Evolutionary conservation across 2,113 vertebrate genomes (phyloP), one percentile per base, ranked within the genome.

Genomic region (Lepus americanus): DNA sequence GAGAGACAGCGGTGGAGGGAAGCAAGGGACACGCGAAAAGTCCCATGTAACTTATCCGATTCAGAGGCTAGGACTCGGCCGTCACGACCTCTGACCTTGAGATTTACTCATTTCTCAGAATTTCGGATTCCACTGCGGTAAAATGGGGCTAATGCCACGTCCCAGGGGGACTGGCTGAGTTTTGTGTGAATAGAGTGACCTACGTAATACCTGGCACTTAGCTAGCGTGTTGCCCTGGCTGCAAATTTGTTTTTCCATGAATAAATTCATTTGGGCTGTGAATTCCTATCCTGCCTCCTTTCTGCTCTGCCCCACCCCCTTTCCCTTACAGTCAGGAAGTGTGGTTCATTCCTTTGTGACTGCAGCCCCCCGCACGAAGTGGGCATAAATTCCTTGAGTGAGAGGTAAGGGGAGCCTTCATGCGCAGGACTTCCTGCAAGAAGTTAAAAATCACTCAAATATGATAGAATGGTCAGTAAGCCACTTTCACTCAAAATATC

Each of bases 81-180:
- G 13, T 90, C 51, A 7, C 22, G 69, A 59, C 33, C 51, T 79
- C 89, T 92, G 70, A 86, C 70, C 87, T 84, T 77, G 76, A 79
- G 29, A n/a, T 49, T 66, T 70, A 27, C 13, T 72, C 76, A 19
- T 80, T 29, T 78, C 17, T 72, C 55, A 20, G 36, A 77, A 51
- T 5, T 67, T 83, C 0, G 27, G 59, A n/a, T 76, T 84, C 67
- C 82, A 1, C n/a, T 51, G 8, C 27, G 31, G 20, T 76, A 64
- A 77, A 33, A 6, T 3, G 81, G 16, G 7, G 49, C 3, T 36
- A 49, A 20, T 59, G 74, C n/a, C 29, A 29, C 69, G 13, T 61
- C 22, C 5, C 19, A 16, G 9, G 76, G 76, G 59, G 17, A 53
- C 36, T 84, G 51, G 64, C 17, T 27, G 44, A 76, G 49, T 31